Base-by-base conservation (phyloP, 2,797 vertebrate genomes). In the Enteromius trimaculatus region DNA sequence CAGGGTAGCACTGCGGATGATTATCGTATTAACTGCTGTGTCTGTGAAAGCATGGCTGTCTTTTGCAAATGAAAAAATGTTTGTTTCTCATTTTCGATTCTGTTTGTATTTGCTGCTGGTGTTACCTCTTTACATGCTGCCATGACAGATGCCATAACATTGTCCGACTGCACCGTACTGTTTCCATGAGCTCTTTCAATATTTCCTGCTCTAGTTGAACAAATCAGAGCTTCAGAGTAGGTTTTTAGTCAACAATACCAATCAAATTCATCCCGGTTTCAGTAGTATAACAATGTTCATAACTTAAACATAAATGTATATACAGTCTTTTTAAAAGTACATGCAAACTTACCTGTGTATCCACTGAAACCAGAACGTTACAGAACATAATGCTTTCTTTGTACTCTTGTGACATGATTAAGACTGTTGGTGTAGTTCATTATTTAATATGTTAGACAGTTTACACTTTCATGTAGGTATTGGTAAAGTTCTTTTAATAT, bases 11-110 rank as follows among this genome's bases (percentile, higher is more conserved):
- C 97, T 97, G 96, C 97, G 97, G 97, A 96, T 97, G 96, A 98
- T 98, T 98, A 98, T 96, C 97, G 98, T 97, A 97, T 98, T 98
- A 98, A 98, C 97, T 98, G 96, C 96, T 97, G 96, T 96, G 96
- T 97, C 96, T 95, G 51, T 53, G 96, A 97, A 97, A 96, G 95
- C 96, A 97, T 95, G 95, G 94, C 95, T 97, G 96, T 47, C 95
- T 97, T 99, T 98, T 99, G 97, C 97, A 98, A 99, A 97, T 99
- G 96, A 98, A 53, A 1, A 11, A 96, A 93, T 94, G 95, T 95
- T 96, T 95, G 87, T 90, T 90, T 44, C 78, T 87, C 69, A 65
- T 86, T 88, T 89, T 89, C 4, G 4, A 51, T 49, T 6, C 16
- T 85, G 82, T 87, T 89, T 96, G 96, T 95, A 95, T 96, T 96